Evolutionary conservation across 92 coral and sea anemone species (phyloP).

Genomic region (Palythoa caribaeorum): DNA sequence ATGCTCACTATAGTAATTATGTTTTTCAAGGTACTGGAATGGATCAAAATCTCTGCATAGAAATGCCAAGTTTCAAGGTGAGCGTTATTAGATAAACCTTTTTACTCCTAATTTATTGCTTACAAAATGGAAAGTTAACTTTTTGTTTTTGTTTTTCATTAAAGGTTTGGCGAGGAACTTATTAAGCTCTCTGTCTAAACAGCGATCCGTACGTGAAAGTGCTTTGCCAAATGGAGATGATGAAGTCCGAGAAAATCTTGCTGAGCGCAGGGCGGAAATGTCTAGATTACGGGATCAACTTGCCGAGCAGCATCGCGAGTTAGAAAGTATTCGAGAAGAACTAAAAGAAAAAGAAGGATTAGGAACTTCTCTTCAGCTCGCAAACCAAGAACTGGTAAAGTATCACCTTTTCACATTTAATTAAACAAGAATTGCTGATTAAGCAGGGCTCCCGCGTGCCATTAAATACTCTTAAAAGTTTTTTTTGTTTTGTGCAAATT

Average conservation of each 20-base stretch:
- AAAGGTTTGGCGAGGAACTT: constrained; percentile 82
- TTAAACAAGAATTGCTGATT: not conserved
- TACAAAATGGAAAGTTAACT: not conserved
- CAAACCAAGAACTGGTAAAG: constrained; percentile 84
- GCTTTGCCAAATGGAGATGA: constrained; percentile 55
- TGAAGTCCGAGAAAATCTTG: constrained; percentile 69
- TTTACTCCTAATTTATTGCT: not conserved
- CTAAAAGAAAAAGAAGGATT: constrained; percentile 66
- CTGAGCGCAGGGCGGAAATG: constrained; percentile 78
- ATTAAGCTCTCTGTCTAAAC: constrained; percentile 48
- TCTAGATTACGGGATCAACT: constrained; percentile 81
- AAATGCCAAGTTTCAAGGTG: constrained; percentile 90
- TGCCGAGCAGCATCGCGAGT: constrained; percentile 76
- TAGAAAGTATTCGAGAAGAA: constrained; percentile 72
- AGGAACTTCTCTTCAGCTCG: constrained; percentile 70
- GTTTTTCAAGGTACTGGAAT: constrained; percentile 87
- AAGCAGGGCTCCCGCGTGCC: no score
- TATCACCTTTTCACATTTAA: not conserved
- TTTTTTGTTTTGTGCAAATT: no score
- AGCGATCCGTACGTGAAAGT: constrained; percentile 37
- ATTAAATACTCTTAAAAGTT: no score
- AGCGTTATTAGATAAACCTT: not conserved
- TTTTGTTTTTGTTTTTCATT: not conserved
- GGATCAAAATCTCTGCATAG: constrained; percentile 97
- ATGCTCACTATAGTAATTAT: not conserved